Evolutionary conservation across 2,888 invertebrate species (phyloP).

Genomic region (Hirtodrosophila trivittata): DNA sequence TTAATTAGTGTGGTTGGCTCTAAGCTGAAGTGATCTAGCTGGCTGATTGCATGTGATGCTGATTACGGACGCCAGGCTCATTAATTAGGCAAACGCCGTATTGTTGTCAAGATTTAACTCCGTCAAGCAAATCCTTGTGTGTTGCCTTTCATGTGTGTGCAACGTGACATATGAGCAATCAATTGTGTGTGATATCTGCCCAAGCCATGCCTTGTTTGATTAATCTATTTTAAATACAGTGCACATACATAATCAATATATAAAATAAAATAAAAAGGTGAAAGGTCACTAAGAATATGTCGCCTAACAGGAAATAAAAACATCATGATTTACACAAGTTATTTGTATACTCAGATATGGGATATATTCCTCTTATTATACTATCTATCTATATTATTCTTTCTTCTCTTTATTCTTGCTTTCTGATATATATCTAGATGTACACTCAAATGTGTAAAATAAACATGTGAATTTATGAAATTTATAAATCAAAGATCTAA

Average conservation of each 20-base stretch:
- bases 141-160: slow-evolving; percentile 8
- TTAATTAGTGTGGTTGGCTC: slow-evolving; percentile 25
- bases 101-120: neutral
- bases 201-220: neutral
- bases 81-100: slow-evolving; percentile 28
- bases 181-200: slow-evolving; percentile 10
- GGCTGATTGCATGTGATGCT: neutral
- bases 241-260: neutral
- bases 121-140: neutral
- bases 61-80: slow-evolving; percentile 11
- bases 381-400: too few relatives aligned
- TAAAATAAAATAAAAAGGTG: neutral
- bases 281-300: too few relatives aligned
- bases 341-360: too few relatives aligned
- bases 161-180: slow-evolving; percentile 32
- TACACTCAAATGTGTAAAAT: too few relatives aligned
- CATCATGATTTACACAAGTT: too few relatives aligned
- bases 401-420: too few relatives aligned
- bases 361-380: too few relatives aligned
- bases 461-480: too few relatives aligned
- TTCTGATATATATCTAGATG: too few relatives aligned
- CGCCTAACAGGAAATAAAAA: too few relatives aligned
- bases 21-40: neutral
- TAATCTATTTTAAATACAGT: neutral
- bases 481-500: too few relatives aligned